Percentiles rank a stretch among this genome's conserved stretches.
Evolutionary conservation across 2,888 invertebrate genomes (phyloP).

Genomic region (Acleris sparsana): DNA sequence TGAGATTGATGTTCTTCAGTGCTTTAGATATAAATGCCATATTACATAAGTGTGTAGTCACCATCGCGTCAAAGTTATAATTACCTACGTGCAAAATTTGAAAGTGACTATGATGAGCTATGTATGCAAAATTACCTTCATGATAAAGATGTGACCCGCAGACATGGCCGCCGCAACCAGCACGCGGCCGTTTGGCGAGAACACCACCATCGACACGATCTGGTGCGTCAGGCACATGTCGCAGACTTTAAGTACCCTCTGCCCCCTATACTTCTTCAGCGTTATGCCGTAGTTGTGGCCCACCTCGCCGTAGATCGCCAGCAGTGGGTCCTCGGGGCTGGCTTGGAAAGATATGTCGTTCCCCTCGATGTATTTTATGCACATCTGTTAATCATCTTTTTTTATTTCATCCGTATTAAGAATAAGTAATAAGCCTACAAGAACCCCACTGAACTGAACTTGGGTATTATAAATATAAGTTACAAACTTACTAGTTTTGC

Average conservation of each 20-base stretch:
- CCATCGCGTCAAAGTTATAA: too few species aligned
- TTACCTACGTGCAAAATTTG: too few species aligned
- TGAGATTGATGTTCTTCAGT: too few species aligned
- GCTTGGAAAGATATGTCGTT: constrained; percentile 61
- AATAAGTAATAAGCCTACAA: too few species aligned
- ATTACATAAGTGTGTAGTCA: too few species aligned
- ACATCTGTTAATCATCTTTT: constrained; percentile 48
- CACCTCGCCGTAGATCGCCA: constrained; percentile 62
- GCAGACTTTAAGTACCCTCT: constrained; percentile 42
- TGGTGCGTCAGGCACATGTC: constrained; percentile 70
- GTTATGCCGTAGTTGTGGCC: constrained; percentile 63
- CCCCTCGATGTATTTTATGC: constrained; percentile 58
- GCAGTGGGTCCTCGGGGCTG: constrained; percentile 65
- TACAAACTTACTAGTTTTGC: constrained; percentile 57
- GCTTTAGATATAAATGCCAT: too few species aligned
- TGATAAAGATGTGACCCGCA: constrained; percentile 74
- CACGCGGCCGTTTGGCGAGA: constrained; percentile 64
- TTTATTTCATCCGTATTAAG: too few species aligned
- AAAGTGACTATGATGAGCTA: too few species aligned
- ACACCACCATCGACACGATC: constrained; percentile 65
- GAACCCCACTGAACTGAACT: background rate
- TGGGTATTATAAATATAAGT: background rate
- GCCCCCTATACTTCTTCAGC: constrained; percentile 46
- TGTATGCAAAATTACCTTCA: constrained; percentile 50
- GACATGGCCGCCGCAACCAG: constrained; percentile 70